phyloP scores from a whole-genome alignment of 2,113 vertebrate species.

The Zosterops pallidus region DNA sequence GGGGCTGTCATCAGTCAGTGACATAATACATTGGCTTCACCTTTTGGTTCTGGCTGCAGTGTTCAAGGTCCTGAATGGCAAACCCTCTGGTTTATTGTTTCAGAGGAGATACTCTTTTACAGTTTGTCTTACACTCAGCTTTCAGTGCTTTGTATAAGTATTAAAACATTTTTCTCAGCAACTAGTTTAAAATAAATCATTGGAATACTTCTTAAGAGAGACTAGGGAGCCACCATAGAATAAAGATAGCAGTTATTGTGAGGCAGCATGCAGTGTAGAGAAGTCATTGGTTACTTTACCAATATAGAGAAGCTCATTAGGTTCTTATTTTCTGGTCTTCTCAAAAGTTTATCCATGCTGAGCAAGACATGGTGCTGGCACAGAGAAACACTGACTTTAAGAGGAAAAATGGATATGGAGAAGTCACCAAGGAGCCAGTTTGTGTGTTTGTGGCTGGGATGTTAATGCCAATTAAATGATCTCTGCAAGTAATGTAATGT shows the following conservation, averaged over 20 bases:
- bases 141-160: neutral
- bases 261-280: rapidly evolving
- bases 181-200: neutral
- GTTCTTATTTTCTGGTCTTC: neutral
- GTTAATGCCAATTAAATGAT: neutral
- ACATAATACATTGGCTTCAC: neutral
- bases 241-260: neutral
- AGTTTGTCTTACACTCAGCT: neutral
- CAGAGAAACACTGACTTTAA: neutral
- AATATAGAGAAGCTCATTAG: neutral
- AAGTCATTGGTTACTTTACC: neutral
- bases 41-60: neutral
- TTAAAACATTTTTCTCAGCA: neutral
- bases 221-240: neutral
- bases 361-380: neutral
- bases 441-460: neutral
- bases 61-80: neutral
- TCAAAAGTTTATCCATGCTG: neutral
- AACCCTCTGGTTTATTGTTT: neutral
- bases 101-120: neutral
- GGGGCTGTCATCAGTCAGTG: neutral
- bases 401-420: neutral
- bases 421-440: neutral
- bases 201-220: neutral
- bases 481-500: neutral